Evolutionary conservation across 2,888 invertebrate species (phyloP), one percentile per base, ranked within the genome.

Genomic region (Heteromurus nitidus): DNA sequence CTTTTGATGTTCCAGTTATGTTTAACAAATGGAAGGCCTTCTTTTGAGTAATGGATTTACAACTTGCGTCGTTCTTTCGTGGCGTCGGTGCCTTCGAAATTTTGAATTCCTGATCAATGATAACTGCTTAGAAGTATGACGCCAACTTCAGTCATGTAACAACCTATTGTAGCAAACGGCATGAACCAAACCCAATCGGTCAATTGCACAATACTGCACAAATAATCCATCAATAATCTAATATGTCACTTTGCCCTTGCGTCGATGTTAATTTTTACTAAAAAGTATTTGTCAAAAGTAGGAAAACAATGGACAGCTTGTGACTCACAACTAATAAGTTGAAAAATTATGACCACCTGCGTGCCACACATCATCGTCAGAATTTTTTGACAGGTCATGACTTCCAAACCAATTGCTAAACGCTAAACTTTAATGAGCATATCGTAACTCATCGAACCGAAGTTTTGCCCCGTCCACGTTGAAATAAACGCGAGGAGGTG

Each of bases 321-420:
- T 24, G 18, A 20, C 24, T 13, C 22, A 24, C 24, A 7, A 44
- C 44, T n/a, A 16, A 20, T 28, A 50, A 68, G 11, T 55, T 20
- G 18, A 2, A 55, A 18, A 55, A 69, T 36, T 69, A 69, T 53
- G 50, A 11, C 22, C 31, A 20, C 31, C 53, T 58, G 1, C 44
- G n/a, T 70, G 44, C 58, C 70, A 42, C 70, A 70, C 60, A 70
- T 69, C 50, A 69, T 70, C 58, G 26, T n/a, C n/a, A n/a, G n/a
- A n/a, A n/a, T n/a, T 7, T 44, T 60, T 44, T 60, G 70, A 70
- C 70, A 70, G 55, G 16, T 70, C 70, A 70, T 70, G 70, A 70
- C 58, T 58, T 26, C 60, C 44, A 70, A 16, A 20, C 30, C 47
- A 1, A 16, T n/a, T 70, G 58, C 42, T 42, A 70, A 58, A 31